Percentiles rank a stretch among this genome's conserved stretches.
Conservation (phyloP, 1,140 invertebrate genomes). For the Drosophila sp. region DNA sequence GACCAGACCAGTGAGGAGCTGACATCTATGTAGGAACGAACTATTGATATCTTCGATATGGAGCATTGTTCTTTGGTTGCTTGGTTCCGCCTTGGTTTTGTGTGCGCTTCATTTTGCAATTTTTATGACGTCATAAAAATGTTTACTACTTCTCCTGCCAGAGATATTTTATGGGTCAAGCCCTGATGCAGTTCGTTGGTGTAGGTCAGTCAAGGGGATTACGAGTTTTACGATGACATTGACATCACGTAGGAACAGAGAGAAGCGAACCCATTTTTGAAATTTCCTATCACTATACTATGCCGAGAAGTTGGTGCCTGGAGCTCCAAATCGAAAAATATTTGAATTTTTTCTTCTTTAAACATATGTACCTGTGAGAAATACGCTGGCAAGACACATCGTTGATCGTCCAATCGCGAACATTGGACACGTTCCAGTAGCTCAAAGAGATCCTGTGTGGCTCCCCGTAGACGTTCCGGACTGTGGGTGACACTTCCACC, state of each 20-base stretch:
- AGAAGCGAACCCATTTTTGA: too few species aligned
- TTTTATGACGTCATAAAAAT: constrained; percentile 66
- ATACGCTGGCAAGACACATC: constrained; percentile 94
- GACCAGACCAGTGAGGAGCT: not conserved
- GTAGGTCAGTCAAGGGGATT: constrained; percentile 26
- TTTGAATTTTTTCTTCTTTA: not conserved
- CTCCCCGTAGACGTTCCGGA: constrained; percentile 85
- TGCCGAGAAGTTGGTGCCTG: too few species aligned
- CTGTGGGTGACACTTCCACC: constrained; percentile 83
- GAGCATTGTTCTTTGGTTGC: constrained; percentile 30
- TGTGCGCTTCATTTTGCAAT: constrained; percentile 55
- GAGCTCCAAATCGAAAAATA: too few species aligned
- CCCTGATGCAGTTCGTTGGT: constrained; percentile 39
- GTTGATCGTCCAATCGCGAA: constrained; percentile 96
- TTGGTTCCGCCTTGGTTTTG: constrained; percentile 29
- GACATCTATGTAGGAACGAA: not conserved
- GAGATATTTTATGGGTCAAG: constrained; percentile 61
- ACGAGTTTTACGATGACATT: too few species aligned
- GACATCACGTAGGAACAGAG: too few species aligned
- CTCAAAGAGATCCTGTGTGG: constrained; percentile 93
- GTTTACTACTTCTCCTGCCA: constrained; percentile 43
- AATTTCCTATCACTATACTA: too few species aligned
- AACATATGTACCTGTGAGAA: constrained; percentile 92
- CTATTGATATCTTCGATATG: constrained; percentile 6
- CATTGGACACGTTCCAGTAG: constrained; percentile 95